Percentiles rank a stretch among this genome's conserved stretches.
Conservation (phyloP, 2,113 vertebrate genomes). For the Macquaria ambigua region DNA sequence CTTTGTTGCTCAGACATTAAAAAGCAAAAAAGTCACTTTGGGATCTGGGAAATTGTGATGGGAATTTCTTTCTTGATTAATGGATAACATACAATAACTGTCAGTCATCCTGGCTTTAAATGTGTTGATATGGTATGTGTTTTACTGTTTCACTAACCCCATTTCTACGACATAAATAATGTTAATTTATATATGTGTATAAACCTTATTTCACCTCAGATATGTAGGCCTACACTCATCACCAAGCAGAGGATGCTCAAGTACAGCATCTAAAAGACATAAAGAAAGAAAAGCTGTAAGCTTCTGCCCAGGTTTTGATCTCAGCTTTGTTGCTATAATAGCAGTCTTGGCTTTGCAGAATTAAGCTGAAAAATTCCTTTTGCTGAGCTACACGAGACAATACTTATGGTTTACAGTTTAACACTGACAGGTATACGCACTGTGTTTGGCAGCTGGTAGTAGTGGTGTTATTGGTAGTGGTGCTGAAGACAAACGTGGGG, state of each 20-base stretch:
- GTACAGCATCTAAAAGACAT: not conserved
- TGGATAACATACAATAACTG: not conserved
- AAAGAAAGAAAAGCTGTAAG: not conserved
- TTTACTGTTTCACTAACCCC: not conserved
- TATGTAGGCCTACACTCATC: not conserved
- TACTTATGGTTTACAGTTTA: not conserved
- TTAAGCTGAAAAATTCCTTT: not conserved
- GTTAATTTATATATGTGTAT: no score
- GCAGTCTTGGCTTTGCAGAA: not conserved
- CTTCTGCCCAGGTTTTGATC: not conserved
- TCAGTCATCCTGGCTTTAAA: not conserved
- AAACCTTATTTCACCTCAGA: not conserved
- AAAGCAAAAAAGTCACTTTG: not conserved
- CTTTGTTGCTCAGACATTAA: not conserved
- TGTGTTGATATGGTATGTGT: not conserved
- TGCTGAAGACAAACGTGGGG: conserved; percentile 6
- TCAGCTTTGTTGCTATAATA: not conserved
- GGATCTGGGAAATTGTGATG: not conserved
- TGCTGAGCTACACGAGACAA: not conserved
- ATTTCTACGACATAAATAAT: not conserved
- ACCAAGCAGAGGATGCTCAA: conserved; percentile 57
- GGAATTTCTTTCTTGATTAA: not conserved
- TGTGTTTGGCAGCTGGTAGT: not conserved
- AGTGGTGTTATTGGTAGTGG: not conserved
- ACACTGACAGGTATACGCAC: not conserved